A percentile compares a stretch with the other conserved stretches of the same genome.
Conservation (phyloP, 2,888 invertebrate species). For the Mythimna vitellina region DNA sequence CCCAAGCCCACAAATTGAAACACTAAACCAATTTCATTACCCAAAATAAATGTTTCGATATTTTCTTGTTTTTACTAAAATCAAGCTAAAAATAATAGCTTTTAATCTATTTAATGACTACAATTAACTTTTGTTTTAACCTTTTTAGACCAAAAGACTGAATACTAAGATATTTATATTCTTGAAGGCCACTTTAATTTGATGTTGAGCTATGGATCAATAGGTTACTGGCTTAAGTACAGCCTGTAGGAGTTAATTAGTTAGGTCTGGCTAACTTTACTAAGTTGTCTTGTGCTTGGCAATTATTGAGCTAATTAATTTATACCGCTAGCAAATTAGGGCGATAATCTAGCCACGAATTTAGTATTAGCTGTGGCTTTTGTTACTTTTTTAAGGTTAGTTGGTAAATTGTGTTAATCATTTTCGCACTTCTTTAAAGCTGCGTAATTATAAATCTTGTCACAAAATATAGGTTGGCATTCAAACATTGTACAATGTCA, state of each 20-base stretch:
- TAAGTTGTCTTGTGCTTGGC: slow-evolving; percentile 15
- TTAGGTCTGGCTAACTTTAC: slow-evolving; percentile 20
- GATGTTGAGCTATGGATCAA: slow-evolving; percentile 20
- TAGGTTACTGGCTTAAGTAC: slow-evolving; percentile 28
- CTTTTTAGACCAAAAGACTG: slow-evolving; percentile 28
- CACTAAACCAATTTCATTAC: background rate
- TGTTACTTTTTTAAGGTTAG: slow-evolving; percentile 4
- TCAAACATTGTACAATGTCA: background rate
- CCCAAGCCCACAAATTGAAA: background rate
- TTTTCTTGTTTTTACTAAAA: background rate
- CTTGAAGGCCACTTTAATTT: slow-evolving; percentile 21
- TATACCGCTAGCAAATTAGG: slow-evolving; percentile 23
- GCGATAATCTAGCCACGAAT: slow-evolving; percentile 20
- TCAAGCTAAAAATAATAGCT: background rate
- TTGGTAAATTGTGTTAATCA: background rate
- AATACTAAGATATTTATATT: slow-evolving; percentile 23
- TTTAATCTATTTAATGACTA: slow-evolving; percentile 13
- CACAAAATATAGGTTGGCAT: background rate
- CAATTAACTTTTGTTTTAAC: slow-evolving; percentile 21
- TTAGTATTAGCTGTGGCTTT: slow-evolving; percentile 7
- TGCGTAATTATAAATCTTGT: background rate
- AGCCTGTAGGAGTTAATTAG: slow-evolving; percentile 25
- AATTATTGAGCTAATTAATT: slow-evolving; percentile 39
- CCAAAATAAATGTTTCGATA: background rate
- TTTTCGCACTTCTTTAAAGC: background rate